These are phyloP conservation scores for Rhopalosiphum maidis DNA, from an alignment of 1,140 invertebrate genomes.

Conservation along the genomic window DNA sequence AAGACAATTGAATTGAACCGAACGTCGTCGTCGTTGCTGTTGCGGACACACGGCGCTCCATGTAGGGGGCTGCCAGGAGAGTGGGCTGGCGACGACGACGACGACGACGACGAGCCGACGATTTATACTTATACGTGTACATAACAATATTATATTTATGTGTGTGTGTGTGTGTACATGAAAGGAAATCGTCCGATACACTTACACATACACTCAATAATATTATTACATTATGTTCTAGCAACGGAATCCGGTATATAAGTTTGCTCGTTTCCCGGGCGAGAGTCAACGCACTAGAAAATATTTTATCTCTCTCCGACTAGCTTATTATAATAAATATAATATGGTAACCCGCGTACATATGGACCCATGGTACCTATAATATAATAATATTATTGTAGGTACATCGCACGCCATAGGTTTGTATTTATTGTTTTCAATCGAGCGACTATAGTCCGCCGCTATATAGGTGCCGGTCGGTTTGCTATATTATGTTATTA, in stretches of 20 bases:
- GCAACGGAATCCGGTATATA: slow-evolving; percentile 27
- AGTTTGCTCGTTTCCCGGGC: slow-evolving; percentile 15
- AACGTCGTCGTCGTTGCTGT: not conserved
- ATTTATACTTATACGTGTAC: slow-evolving; percentile 20
- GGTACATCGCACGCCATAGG: not conserved
- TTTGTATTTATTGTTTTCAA: not conserved
- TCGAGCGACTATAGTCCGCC: not conserved
- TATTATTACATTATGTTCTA: not conserved
- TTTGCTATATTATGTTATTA: not conserved
- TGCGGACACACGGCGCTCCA: not conserved
- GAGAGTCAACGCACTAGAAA: slow-evolving; percentile 43
- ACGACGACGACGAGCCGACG: not conserved
- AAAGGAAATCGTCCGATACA: slow-evolving; percentile 29
- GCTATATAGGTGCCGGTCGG: not conserved
- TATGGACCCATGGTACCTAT: not conserved
- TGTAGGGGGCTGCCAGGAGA: slow-evolving; percentile 17
- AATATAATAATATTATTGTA: not conserved
- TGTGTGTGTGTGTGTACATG: not conserved
- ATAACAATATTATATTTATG: not conserved
- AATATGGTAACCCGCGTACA: not conserved
- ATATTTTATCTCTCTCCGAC: slow-evolving; percentile 35
- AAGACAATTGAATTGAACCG: slow-evolving; percentile 24
- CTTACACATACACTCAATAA: not conserved
- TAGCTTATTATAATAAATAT: slow-evolving; percentile 10
- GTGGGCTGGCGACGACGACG: not conserved